A percentile compares a stretch with the other conserved stretches of the same genome.
phyloP scores from a whole-genome alignment of 2,888 invertebrate species.

The Cerceris ruficornis region DNA sequence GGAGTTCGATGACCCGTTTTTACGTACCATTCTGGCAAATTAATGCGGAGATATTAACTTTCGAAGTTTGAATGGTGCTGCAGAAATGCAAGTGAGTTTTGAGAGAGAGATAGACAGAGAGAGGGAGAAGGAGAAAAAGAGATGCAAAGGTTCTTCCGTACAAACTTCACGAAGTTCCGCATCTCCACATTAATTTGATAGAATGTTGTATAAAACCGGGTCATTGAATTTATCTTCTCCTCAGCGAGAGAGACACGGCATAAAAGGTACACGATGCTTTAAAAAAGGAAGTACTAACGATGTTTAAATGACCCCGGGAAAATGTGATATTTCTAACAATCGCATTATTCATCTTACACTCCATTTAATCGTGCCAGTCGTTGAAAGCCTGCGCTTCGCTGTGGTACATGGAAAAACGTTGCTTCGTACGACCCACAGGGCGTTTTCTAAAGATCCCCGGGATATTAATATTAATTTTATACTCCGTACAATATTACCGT shows the following conservation, averaged over 20 bases:
- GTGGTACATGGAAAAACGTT: slow-evolving; percentile 21
- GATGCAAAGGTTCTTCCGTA: neutral
- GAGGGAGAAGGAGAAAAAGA: too few relatives aligned
- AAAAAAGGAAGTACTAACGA: slow-evolving; percentile 35
- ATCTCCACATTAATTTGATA: slow-evolving; percentile 41
- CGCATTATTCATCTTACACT: slow-evolving; percentile 47
- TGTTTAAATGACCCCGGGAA: slow-evolving; percentile 41
- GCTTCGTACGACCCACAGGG: neutral
- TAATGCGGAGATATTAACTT: slow-evolving; percentile 35
- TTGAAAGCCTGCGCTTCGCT: slow-evolving; percentile 13
- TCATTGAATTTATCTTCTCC: slow-evolving; percentile 41
- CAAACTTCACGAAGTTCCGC: slow-evolving; percentile 20
- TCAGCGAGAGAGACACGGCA: slow-evolving; percentile 11
- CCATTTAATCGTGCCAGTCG: slow-evolving; percentile 32
- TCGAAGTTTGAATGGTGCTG: slow-evolving; percentile 20
- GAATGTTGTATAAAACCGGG: slow-evolving; percentile 28
- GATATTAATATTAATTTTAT: neutral
- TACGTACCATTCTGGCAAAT: slow-evolving; percentile 31
- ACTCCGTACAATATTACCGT: too few relatives aligned
- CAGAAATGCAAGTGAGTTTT: slow-evolving; percentile 30
- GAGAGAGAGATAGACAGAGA: neutral
- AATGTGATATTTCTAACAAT: slow-evolving; percentile 37
- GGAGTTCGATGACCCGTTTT: slow-evolving; percentile 19
- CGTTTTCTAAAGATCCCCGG: neutral
- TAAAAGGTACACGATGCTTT: neutral